Conservation (phyloP, 2,113 vertebrate species). For the Mus pahari region DNA sequence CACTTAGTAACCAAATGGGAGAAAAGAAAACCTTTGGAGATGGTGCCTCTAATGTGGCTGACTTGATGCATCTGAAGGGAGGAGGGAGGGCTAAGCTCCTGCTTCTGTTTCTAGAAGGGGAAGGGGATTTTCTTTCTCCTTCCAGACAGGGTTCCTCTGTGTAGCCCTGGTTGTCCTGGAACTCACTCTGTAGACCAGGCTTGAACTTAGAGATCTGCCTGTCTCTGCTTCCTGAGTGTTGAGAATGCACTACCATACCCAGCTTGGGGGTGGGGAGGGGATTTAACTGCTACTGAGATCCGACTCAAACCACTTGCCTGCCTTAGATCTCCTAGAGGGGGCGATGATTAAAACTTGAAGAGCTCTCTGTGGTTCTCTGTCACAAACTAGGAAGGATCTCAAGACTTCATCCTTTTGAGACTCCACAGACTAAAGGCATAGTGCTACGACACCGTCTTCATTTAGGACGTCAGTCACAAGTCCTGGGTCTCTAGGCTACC, state of each 20-base stretch:
- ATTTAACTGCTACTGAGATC: not conserved
- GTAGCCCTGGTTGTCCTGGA: not conserved
- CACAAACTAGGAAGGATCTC: not conserved
- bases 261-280: not conserved
- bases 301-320: not conserved
- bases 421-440: not conserved
- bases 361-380: not conserved
- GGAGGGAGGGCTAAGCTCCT: too few relatives aligned
- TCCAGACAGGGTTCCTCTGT: not conserved
- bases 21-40: not conserved
- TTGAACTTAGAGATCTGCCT: not conserved
- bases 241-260: not conserved
- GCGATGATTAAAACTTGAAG: not conserved
- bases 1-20: not conserved
- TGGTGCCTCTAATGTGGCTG: too few relatives aligned
- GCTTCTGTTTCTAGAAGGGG: not conserved
- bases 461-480: not conserved
- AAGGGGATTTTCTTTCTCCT: not conserved
- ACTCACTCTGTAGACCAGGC: not conserved
- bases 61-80: not conserved
- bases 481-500: not conserved
- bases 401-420: not conserved
- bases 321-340: not conserved
- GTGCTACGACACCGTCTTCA: not conserved
- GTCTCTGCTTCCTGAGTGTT: not conserved